Percentiles rank a stretch among this genome's conserved stretches.
These are phyloP conservation scores for Oligia strigilis DNA, from an alignment of 2,888 invertebrate species.

Conservation along the genomic window DNA sequence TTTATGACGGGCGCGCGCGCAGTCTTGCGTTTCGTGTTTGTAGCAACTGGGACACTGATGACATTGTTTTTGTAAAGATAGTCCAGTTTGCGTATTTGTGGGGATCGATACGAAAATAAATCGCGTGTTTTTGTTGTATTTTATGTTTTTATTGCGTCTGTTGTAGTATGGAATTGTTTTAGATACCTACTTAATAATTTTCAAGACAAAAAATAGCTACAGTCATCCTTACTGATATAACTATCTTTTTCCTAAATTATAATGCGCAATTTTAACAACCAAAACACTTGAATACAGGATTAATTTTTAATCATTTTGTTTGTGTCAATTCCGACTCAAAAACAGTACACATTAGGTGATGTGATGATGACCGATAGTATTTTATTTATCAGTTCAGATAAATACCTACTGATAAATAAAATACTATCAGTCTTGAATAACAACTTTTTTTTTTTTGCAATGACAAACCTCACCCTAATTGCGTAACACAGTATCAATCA, in stretches of 20 bases:
- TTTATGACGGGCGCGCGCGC: conserved; percentile 50
- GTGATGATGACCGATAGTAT: conserved; percentile 22
- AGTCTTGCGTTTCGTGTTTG: conserved; percentile 57
- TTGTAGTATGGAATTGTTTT: background rate
- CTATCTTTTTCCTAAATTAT: background rate
- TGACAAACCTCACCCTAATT: background rate
- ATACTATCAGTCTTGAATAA: conserved; percentile 3
- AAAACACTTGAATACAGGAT: conserved; percentile 8
- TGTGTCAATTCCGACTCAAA: conserved; percentile 1
- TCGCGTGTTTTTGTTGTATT: conserved; percentile 30
- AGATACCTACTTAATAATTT: too few species aligned
- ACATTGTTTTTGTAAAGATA: conserved; percentile 63
- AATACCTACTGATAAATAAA: too few species aligned
- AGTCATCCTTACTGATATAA: background rate
- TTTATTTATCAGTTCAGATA: conserved; percentile 21
- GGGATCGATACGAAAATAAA: conserved; percentile 32
- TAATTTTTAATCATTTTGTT: conserved; percentile 37
- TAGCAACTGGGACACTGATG: conserved; percentile 66
- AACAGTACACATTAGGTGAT: background rate
- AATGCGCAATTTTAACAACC: background rate
- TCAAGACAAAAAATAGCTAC: background rate
- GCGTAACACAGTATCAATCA: background rate
- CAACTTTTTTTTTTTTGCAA: conserved; percentile 16
- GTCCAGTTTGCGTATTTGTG: conserved; percentile 33
- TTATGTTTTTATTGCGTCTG: conserved; percentile 17